These are phyloP conservation scores for Strigops habroptila DNA, from an alignment of 2,113 vertebrate species.

Conservation along the genomic window DNA sequence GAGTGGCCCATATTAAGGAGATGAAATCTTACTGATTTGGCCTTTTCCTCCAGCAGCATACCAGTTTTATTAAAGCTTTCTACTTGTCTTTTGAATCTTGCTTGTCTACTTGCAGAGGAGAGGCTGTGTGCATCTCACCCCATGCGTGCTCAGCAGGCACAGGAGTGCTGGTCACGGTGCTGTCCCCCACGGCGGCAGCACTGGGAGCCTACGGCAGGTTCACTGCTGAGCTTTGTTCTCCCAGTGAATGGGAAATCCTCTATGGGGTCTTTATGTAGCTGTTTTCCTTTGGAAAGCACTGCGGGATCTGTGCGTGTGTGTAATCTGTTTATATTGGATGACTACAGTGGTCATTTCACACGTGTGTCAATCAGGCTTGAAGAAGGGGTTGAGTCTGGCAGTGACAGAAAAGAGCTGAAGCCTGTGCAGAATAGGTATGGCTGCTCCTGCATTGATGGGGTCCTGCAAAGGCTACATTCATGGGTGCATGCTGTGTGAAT, in stretches of 20 bases:
- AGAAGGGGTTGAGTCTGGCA: neutral
- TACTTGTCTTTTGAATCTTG: neutral
- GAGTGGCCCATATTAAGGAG: neutral
- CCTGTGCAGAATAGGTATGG: neutral
- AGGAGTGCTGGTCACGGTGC: neutral
- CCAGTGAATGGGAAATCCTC: neutral
- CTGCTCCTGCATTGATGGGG: neutral
- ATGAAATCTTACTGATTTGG: neutral
- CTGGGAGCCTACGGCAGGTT: neutral
- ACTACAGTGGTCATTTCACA: neutral
- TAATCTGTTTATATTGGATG: neutral
- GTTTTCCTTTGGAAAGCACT: neutral
- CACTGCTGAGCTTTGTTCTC: neutral
- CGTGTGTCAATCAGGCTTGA: neutral
- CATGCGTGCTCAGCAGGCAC: accelerated
- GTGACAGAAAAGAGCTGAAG: neutral
- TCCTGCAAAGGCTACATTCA: neutral
- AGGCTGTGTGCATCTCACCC: neutral
- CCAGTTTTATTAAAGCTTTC: neutral
- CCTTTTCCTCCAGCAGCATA: neutral
- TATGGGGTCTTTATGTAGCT: neutral
- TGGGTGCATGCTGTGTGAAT: neutral
- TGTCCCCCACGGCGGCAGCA: accelerated
- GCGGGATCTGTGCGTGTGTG: neutral
- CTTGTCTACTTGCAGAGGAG: neutral